Conservation (phyloP, 2,888 invertebrate species). For the Ligdia adustata region DNA sequence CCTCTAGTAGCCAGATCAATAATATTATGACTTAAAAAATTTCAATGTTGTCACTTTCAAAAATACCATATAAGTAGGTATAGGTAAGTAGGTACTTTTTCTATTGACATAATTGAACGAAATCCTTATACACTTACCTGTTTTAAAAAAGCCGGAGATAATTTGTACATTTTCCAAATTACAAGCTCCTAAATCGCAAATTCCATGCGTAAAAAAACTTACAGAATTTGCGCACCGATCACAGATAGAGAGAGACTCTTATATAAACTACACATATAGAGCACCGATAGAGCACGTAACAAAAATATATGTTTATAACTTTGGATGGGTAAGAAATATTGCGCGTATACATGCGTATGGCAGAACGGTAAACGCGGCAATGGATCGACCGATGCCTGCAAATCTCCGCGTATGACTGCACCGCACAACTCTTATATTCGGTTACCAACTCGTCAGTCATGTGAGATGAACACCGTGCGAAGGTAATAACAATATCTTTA, state of each 20-base stretch:
- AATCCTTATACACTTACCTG: constrained; percentile 64
- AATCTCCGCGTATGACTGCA: constrained; percentile 50
- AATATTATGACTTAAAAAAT: no score
- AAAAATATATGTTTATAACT: no score
- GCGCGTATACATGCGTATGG: no score
- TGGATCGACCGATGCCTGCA: constrained; percentile 43
- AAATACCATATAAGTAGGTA: no score
- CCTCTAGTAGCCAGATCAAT: no score
- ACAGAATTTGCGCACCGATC: background rate
- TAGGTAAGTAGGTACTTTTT: no score
- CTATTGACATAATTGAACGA: no score
- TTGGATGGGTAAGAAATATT: no score
- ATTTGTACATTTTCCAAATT: constrained; percentile 28
- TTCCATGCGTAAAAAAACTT: constrained; percentile 1
- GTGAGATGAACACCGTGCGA: constrained; percentile 44
- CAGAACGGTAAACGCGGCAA: constrained; percentile 8
- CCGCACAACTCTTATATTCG: constrained; percentile 39
- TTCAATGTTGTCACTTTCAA: no score
- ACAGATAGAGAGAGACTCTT: no score
- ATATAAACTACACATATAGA: no score
- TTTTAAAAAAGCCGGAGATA: constrained; percentile 64
- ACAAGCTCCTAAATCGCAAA: constrained; percentile 1
- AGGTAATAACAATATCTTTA: constrained; percentile 33
- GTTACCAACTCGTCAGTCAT: constrained; percentile 50
- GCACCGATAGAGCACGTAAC: no score